Base-by-base conservation (phyloP, 2,797 vertebrate genomes). In the Typhlichthys eigenmanni region DNA sequence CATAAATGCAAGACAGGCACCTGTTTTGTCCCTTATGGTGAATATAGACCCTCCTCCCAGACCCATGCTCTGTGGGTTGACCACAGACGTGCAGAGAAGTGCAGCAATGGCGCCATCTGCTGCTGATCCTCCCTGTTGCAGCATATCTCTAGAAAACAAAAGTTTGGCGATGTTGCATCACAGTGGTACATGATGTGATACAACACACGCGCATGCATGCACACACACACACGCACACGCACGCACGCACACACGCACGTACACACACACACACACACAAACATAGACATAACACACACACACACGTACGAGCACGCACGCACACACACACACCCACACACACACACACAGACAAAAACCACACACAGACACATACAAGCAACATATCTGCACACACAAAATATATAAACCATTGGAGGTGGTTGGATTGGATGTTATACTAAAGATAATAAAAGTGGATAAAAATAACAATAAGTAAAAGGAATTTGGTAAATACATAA, bases 61-160 rank as follows among this genome's bases (percentile, higher is more conserved):
- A 1, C 97, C 96, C 78, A 95, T 96, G 75, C 97, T 98, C 88
- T 99, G 97, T n/a, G 97, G 97, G 68, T 98, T 94, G 67, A 96
- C 81, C 24, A 95, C 80, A 0, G 94, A 89, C 0, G 95, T 96
- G 83, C 97, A 99, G 76, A 98, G 80, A 71, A 99, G 90, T 65
- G 93, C 93, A 32, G 96, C 95, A 6, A 99, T 97, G 79, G 96
- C 90, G 29, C 95, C 95, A 61, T 98, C 97, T 82, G 94, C 93
- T 6, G 97, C 93, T 0, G 96, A 94, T 12, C 97, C 97, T 0
- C 90, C 94, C 0, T 87, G 75, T 72, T 82, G 81, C 62, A 99
- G 88, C 56, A 96, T 90, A 46, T 91, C 76, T 78, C 97, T 98
- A 77, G 9, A 71, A 72, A 34, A 43, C 6, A 53, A 8, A 24